Conservation (phyloP, 2,888 invertebrate genomes). For the Podotricha telesiphe region DNA sequence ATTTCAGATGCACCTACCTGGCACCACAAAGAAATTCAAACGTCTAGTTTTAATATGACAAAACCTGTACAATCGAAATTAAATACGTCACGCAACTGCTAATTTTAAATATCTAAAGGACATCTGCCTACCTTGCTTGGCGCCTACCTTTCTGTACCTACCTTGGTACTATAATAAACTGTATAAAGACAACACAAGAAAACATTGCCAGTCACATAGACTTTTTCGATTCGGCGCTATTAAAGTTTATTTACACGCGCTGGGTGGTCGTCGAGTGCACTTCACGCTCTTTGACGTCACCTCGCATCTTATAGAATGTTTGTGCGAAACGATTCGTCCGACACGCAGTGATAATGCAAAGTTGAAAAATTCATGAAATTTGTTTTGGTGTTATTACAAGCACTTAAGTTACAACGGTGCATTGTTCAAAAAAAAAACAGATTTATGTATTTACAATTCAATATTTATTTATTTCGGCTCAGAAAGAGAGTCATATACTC, state of each 20-base stretch:
- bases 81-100: too few species aligned
- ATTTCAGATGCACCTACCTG: too few species aligned
- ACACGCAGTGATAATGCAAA: conserved; percentile 50
- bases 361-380: conserved; percentile 38
- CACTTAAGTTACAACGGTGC: background rate
- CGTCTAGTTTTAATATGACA: too few species aligned
- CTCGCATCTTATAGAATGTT: conserved; percentile 39
- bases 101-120: too few species aligned
- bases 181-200: conserved; percentile 14
- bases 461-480: too few species aligned
- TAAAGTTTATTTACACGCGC: conserved; percentile 57
- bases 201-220: conserved; percentile 24
- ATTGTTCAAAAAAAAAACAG: background rate
- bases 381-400: background rate
- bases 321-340: conserved; percentile 39
- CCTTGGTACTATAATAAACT: too few species aligned
- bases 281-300: conserved; percentile 67
- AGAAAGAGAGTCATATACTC: too few species aligned
- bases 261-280: conserved; percentile 85
- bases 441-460: too few species aligned
- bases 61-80: too few species aligned
- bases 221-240: conserved; percentile 48
- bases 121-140: too few species aligned
- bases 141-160: too few species aligned
- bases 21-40: too few species aligned